Evolutionary conservation across 2,797 vertebrate genomes (phyloP).

Genomic region (Aplochiton taeniatus): DNA sequence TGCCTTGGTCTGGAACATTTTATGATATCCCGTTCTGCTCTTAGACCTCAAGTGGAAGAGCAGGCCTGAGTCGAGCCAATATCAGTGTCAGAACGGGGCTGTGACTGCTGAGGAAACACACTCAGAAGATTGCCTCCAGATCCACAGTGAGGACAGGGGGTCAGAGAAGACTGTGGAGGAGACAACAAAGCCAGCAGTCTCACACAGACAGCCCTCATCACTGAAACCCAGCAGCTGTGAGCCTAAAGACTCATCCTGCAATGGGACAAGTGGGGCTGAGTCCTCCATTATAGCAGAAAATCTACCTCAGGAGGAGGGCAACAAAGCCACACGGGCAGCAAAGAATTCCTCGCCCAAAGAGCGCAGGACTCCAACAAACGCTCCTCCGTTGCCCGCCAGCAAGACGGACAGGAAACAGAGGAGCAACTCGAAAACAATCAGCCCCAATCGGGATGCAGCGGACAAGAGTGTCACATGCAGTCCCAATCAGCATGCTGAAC

Average conservation of each 20-base stretch:
- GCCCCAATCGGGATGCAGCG: conserved; percentile 60
- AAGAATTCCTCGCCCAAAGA: conserved; percentile 75
- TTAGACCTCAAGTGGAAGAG: conserved; percentile 76
- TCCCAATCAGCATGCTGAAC: conserved; percentile 71
- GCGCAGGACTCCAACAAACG: conserved; percentile 60
- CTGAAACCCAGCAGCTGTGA: conserved; percentile 57
- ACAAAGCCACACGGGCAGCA: conserved; percentile 58
- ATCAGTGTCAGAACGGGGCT: conserved; percentile 72
- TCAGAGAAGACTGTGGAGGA: conserved; percentile 64
- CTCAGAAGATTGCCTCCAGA: conserved; percentile 76
- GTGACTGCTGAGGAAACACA: conserved; percentile 67
- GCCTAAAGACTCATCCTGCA: conserved; percentile 52
- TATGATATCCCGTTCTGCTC: not conserved
- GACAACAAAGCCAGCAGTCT: conserved; percentile 41
- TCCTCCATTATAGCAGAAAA: conserved; percentile 52
- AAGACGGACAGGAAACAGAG: conserved; percentile 77
- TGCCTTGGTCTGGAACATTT: not conserved
- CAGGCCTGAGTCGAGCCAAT: conserved; percentile 73
- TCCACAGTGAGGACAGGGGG: conserved; percentile 67
- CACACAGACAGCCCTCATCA: conserved; percentile 49
- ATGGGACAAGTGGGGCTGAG: conserved; percentile 49
- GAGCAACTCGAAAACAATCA: conserved; percentile 67
- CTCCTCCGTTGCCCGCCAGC: conserved; percentile 57
- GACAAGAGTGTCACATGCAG: conserved; percentile 61
- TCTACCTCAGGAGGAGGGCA: conserved; percentile 78